phyloP scores from a whole-genome alignment of 2,888 invertebrate genomes.

The Dicyrtoma fusca region DNA sequence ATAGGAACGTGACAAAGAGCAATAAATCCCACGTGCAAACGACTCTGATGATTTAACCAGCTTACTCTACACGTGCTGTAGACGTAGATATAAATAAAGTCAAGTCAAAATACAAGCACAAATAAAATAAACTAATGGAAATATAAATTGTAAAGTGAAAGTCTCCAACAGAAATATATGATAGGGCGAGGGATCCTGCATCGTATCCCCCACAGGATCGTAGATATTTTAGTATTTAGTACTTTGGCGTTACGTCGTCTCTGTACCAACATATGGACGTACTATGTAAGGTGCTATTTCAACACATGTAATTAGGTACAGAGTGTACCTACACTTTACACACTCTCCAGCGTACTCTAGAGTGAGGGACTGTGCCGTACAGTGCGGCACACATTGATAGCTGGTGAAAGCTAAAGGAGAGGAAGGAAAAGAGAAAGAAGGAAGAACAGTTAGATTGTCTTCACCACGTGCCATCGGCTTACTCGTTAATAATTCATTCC shows the following conservation, averaged over 20 bases:
- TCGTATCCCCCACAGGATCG: neutral
- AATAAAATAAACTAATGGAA: slow-evolving; percentile 5
- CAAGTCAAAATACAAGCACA: neutral
- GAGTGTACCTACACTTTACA: too few species aligned
- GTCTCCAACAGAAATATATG: neutral
- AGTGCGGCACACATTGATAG: neutral
- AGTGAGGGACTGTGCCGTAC: neutral
- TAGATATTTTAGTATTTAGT: neutral
- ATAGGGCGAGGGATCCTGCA: slow-evolving; percentile 5
- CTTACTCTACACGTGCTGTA: neutral
- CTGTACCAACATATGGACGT: too few species aligned
- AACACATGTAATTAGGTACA: too few species aligned
- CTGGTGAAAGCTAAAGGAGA: slow-evolving; percentile 9
- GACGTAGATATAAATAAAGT: too few species aligned
- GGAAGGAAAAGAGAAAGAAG: slow-evolving; percentile 18
- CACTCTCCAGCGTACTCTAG: neutral
- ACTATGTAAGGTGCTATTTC: too few species aligned
- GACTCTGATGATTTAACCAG: slow-evolving; percentile 20
- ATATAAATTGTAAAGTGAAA: slow-evolving; percentile 10
- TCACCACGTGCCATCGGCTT: slow-evolving; percentile 31
- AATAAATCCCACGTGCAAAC: slow-evolving; percentile 33
- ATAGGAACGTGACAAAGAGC: slow-evolving; percentile 24
- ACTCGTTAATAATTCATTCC: slow-evolving; percentile 32
- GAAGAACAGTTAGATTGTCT: slow-evolving; percentile 25
- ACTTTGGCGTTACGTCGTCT: too few species aligned